A percentile compares a stretch with the other conserved stretches of the same genome.
phyloP scores from a whole-genome alignment of 2,797 vertebrate species.

The Pseudochirops cupreus region DNA sequence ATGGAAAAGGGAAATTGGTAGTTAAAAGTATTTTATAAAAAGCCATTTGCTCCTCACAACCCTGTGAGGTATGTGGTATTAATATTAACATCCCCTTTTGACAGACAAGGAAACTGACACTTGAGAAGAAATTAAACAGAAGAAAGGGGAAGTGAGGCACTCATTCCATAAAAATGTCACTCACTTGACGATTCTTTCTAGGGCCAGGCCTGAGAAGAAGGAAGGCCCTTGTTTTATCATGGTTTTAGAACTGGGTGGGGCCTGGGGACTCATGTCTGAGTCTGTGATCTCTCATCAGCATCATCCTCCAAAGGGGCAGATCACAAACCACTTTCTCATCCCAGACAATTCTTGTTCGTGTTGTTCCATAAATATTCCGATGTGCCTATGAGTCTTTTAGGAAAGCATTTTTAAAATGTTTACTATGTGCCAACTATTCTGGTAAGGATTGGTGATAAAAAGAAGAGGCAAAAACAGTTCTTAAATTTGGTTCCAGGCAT shows the following conservation, averaged over 20 bases:
- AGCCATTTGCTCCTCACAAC: not conserved
- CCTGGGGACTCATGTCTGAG: not conserved
- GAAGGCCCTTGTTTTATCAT: not conserved
- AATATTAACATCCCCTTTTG: not conserved
- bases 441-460: conserved; percentile 11
- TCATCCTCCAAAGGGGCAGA: not conserved
- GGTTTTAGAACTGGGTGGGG: not conserved
- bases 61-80: not conserved
- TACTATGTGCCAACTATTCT: not conserved
- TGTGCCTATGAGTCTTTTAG: not conserved
- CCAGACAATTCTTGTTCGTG: not conserved
- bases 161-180: not conserved
- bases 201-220: not conserved
- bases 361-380: not conserved
- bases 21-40: not conserved
- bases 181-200: not conserved
- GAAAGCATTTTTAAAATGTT: not conserved
- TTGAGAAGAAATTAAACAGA: not conserved
- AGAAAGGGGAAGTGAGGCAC: not conserved
- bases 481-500: conserved; percentile 28
- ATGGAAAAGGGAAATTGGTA: not conserved
- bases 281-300: not conserved
- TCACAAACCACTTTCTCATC: not conserved
- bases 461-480: conserved; percentile 24
- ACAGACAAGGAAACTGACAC: not conserved